Base-by-base conservation (phyloP, 2,113 vertebrate genomes). In the Cololabis saira region DNA sequence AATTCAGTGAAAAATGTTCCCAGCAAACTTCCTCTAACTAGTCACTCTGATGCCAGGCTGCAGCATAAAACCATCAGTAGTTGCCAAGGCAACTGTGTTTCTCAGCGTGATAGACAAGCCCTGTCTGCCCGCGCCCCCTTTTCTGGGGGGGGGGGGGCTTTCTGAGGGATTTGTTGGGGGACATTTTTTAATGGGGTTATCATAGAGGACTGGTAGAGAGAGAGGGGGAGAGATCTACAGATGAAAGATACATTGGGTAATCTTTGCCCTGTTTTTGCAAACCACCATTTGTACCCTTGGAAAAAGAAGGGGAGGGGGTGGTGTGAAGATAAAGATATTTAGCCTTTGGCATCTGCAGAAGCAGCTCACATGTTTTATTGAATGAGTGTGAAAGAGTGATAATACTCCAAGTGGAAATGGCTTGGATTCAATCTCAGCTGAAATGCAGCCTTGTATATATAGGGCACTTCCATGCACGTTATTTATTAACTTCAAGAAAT, bases 11-110 rank as follows among this genome's bases (percentile, higher is more conserved):
- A 58, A 80, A 78, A 71, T 67, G 69, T 85, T 49, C 69, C 57
- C 66, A 61, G 69, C 60, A 80, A 90, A 87, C 71, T 81, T 77
- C 30, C 52, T 51, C 69, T 24, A 56, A 77, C 63, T 67, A 74
- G 65, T 62, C 61, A 48, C 48, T 79, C 45, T 55, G 82, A 85
- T 79, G 75, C 84, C 78, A 78, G 68, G 58, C 76, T 78, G 71
- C 68, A 70, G 71, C 61, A 55, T 61, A 81, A 87, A 86, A 85
- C 76, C 81, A 87, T 81, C 65, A 61, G 1, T 14, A 57, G 91
- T 92, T 92, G 76, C 88, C 91, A 87, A 74, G 88, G 90, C 85
- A 92, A 92, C 92, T 84, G 71, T 80, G 61, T 78, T 84, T 85
- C 68, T 78, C 72, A 74, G 61, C 71, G 66, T 86, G 76, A 76